Conservation (phyloP, 2,888 invertebrate genomes). For the Cerastoderma edule region DNA sequence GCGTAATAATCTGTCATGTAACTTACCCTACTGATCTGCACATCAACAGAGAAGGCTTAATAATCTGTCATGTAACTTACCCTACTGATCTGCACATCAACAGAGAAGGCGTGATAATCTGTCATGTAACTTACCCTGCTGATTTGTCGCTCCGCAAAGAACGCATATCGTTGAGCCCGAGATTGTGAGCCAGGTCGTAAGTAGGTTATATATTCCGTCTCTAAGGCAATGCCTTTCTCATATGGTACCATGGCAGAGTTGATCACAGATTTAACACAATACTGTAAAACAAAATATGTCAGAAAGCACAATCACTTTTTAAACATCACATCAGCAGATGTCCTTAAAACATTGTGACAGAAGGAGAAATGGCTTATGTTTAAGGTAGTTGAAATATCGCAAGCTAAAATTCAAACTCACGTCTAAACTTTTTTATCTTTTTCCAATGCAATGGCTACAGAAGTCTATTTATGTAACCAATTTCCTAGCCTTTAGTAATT, state of each 20-base stretch:
- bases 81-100: background rate
- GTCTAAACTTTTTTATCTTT: no score
- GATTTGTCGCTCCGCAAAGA: conserved; percentile 79
- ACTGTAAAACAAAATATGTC: conserved; percentile 68
- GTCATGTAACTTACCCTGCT: conserved; percentile 76
- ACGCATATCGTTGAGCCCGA: conserved; percentile 79
- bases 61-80: background rate
- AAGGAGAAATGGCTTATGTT: background rate
- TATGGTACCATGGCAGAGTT: conserved; percentile 70
- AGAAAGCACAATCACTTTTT: no score
- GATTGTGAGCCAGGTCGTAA: conserved; percentile 76
- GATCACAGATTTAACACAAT: conserved; percentile 75
- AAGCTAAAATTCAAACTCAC: no score
- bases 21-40: no score
- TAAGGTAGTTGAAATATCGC: no score
- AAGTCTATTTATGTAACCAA: no score
- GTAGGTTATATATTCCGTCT: conserved; percentile 63
- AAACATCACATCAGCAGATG: background rate
- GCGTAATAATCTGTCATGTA: no score
- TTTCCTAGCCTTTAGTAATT: no score
- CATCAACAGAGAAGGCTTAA: no score
- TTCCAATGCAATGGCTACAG: no score
- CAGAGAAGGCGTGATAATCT: no score
- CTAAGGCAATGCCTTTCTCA: conserved; percentile 71
- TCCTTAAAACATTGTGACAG: background rate